A percentile compares a stretch with the other conserved stretches of the same genome.
These are phyloP conservation scores for Urocynchramus pylzowi DNA, from an alignment of 2,113 vertebrate species.

Conservation along the genomic window DNA sequence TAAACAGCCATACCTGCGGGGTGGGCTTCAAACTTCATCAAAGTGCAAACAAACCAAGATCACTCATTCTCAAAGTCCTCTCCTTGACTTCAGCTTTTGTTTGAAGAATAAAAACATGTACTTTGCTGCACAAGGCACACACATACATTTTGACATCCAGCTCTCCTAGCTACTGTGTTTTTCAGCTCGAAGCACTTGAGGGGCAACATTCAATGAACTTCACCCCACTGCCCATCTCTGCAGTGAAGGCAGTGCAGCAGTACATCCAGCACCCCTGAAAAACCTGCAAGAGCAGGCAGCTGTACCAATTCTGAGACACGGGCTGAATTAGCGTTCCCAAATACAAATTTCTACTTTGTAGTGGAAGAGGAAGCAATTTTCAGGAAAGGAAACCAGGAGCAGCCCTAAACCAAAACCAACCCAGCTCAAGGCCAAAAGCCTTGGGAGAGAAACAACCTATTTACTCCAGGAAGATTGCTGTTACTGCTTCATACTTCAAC, in stretches of 20 bases:
- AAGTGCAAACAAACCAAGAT: not conserved
- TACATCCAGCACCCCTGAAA: rapidly evolving
- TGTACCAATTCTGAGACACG: not conserved
- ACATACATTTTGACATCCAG: not conserved
- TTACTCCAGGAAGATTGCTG: not conserved
- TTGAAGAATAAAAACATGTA: not conserved
- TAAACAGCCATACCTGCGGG: rapidly evolving
- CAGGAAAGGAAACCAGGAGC: not conserved
- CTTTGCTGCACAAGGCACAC: not conserved
- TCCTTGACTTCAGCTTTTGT: not conserved
- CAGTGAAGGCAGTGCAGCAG: not conserved
- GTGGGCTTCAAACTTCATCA: not conserved
- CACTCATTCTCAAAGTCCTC: not conserved
- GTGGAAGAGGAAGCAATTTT: not conserved
- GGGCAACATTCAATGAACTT: not conserved
- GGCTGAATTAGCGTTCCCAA: not conserved
- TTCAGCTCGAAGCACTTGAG: not conserved
- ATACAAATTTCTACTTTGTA: not conserved
- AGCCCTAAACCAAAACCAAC: not conserved
- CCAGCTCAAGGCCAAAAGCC: not conserved
- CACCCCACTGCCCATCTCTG: not conserved
- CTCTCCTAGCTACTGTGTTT: not conserved
- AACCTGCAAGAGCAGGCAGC: not conserved
- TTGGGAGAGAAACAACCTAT: not conserved
- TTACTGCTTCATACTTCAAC: not conserved